Base-by-base conservation (phyloP, 1,140 invertebrate species). In the Copidosoma floridanum region DNA sequence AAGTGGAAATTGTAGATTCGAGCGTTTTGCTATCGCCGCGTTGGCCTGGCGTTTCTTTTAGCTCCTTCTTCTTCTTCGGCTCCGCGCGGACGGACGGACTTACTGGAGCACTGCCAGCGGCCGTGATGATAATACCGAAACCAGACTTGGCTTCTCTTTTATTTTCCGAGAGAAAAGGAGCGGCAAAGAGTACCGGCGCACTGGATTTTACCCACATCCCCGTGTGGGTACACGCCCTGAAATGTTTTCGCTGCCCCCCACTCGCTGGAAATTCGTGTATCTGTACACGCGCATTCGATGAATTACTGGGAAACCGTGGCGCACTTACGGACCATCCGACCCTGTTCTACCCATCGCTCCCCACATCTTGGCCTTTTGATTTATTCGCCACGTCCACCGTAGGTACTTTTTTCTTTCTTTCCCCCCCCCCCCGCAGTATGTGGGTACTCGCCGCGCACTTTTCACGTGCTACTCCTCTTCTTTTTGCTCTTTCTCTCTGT, bases 1-100 rank as follows among this genome's bases (percentile, higher is more conserved):
- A 50, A 61, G 58, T 55, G 50, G 58, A 61, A 61, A 55, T 61
- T 55, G 44, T 48, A 55, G 58, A 61, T 61, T 61, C 27, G 52
- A 48, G 24, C 58, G 35, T 48, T 44, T 53, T 38, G 48, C 37
- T 26, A 41, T 16, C 21, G 48, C 50, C 12, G 29, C 29, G 29
- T 32, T 8, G 6, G 29, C 29, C 12, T 12, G 29, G 48, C 4
- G 43, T 14, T 55, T 23, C 14, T 55, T 41, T 55, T 55, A 35
- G 41, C 41, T 47, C 27, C 11, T 43, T 46, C 37, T 16, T 35
- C 38, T 46, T 16, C n/a, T 52, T 44, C 23, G 5, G 14, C 51
- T 44, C 29, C n/a, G n/a, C 26, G 21, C 14, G 7, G 20, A 43
- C 18, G 46, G 40, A 38, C 44, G 41, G 56, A 26, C 29, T 12